Conservation (phyloP, 2,888 invertebrate genomes). For the Drosophila paranaensis region DNA sequence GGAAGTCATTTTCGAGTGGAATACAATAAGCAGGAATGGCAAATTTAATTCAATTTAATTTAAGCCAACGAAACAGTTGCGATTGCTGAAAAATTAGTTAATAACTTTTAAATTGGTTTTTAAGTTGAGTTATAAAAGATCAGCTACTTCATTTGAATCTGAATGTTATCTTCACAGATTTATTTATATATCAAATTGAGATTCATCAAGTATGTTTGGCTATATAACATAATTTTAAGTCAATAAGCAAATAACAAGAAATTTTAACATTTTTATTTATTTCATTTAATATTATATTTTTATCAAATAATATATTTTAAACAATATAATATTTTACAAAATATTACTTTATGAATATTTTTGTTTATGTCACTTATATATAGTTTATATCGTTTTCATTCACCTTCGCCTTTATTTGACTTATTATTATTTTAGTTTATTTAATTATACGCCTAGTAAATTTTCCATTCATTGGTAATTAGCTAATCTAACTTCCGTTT, state of each 20-base stretch:
- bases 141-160: too few relatives aligned
- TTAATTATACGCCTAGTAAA: slow-evolving; percentile 53
- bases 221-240: too few relatives aligned
- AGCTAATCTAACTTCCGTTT: slow-evolving; percentile 55
- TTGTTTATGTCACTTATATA: not conserved
- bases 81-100: not conserved
- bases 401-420: not conserved
- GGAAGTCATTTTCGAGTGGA: slow-evolving; percentile 48
- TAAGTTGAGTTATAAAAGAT: too few relatives aligned
- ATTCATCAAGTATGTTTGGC: too few relatives aligned
- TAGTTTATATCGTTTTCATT: not conserved
- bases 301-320: too few relatives aligned
- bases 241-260: too few relatives aligned
- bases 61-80: not conserved
- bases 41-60: not conserved
- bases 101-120: too few relatives aligned
- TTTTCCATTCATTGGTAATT: slow-evolving; percentile 48
- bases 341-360: not conserved
- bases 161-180: too few relatives aligned
- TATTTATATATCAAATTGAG: too few relatives aligned
- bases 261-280: too few relatives aligned
- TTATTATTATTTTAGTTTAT: slow-evolving; percentile 25
- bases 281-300: too few relatives aligned
- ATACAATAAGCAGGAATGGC: not conserved
- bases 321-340: too few relatives aligned